A percentile compares a stretch with the other conserved stretches of the same genome.
Evolutionary conservation across 2,797 vertebrate species (phyloP).

Genomic region (Cuculus canorus): DNA sequence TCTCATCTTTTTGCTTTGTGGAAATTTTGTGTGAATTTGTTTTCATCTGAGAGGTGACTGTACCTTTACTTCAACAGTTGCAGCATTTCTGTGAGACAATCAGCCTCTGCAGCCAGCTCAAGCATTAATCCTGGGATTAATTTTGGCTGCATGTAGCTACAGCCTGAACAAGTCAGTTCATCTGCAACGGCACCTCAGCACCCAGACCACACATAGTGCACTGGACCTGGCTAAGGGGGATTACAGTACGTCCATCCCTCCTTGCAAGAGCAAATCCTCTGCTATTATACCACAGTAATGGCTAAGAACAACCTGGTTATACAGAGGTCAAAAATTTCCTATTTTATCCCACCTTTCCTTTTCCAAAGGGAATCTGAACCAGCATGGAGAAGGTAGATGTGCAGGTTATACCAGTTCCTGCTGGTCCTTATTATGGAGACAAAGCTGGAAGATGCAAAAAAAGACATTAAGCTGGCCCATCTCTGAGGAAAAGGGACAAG

Average conservation of each 20-base stretch:
- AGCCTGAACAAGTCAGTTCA: slow-evolving; percentile 4
- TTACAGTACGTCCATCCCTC: slow-evolving; percentile 7
- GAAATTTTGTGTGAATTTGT: not conserved
- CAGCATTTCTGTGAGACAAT: not conserved
- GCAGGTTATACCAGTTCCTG: not conserved
- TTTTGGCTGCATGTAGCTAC: slow-evolving; percentile 2
- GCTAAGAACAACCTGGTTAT: not conserved
- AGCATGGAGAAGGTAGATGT: not conserved
- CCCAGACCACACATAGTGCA: slow-evolving; percentile 43
- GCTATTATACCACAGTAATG: not conserved
- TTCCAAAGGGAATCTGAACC: not conserved
- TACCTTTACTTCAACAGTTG: not conserved
- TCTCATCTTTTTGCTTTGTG: fast-evolving
- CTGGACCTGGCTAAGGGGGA: slow-evolving; percentile 34
- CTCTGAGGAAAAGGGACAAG: not conserved
- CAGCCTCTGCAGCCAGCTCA: not conserved
- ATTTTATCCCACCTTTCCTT: not conserved
- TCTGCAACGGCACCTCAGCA: slow-evolving; percentile 22
- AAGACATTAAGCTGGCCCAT: not conserved
- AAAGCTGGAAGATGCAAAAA: not conserved
- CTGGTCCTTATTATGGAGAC: not conserved
- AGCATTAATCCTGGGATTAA: slow-evolving; percentile 56
- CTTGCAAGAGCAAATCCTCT: slow-evolving; percentile 37
- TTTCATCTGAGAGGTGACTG: not conserved
- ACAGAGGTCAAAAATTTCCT: not conserved